Evolutionary conservation across 2,113 vertebrate genomes (phyloP).

Genomic region (Conger conger): DNA sequence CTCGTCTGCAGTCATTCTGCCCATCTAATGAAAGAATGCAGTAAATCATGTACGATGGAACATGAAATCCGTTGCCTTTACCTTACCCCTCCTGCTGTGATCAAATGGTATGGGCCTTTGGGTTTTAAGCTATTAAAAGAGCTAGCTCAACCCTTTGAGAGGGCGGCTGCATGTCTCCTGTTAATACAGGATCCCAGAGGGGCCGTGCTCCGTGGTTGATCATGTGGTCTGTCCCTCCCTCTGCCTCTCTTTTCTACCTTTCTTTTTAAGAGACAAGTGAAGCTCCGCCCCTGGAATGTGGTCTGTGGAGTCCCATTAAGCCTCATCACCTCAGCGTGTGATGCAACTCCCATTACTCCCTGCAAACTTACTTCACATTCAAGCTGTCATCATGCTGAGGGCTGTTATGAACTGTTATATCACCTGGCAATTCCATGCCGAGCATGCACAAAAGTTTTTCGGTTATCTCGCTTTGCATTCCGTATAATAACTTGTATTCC

Average conservation of each 20-base stretch:
- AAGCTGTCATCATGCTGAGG: background rate
- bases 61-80: background rate
- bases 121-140: slow-evolving; percentile 26
- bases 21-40: slow-evolving; percentile 1
- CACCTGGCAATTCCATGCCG: too few species aligned
- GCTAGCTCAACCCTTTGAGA: slow-evolving; percentile 28
- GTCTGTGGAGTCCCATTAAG: slow-evolving; percentile 2
- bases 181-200: slow-evolving; percentile 38
- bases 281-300: background rate
- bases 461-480: too few species aligned
- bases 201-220: slow-evolving; percentile 29
- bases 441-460: too few species aligned
- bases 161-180: slow-evolving; percentile 11
- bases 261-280: background rate
- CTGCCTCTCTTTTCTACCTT: background rate
- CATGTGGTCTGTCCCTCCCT: background rate
- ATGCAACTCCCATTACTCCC: background rate
- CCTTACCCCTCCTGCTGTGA: background rate
- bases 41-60: background rate
- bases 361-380: background rate
- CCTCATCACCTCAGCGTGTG: background rate
- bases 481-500: too few species aligned
- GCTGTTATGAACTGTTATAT: background rate
- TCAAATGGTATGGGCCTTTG: slow-evolving; percentile 8
- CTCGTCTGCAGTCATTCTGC: background rate